Percentiles rank a stretch among this genome's conserved stretches.
Conservation (phyloP, 2,797 vertebrate genomes). For the Semaprochilodus insignis region DNA sequence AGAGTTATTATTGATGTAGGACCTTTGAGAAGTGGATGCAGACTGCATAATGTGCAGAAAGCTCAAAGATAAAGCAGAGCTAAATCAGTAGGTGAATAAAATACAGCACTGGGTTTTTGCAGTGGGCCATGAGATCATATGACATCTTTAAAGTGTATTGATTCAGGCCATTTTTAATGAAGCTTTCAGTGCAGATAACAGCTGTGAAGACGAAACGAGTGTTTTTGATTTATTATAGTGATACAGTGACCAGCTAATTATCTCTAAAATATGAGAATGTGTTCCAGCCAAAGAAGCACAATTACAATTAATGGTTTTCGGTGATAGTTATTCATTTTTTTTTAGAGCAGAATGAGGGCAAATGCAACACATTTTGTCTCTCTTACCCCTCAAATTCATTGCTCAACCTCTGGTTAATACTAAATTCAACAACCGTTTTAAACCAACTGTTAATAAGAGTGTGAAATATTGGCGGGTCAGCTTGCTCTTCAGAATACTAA, state of each 20-base stretch:
- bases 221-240: conserved; percentile 54
- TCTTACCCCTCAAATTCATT: conserved; percentile 10
- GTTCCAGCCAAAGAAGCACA: conserved; percentile 67
- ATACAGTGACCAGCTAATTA: conserved; percentile 60
- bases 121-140: conserved; percentile 7
- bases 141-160: conserved; percentile 1
- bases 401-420: conserved; percentile 17
- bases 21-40: background rate
- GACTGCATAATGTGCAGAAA: background rate
- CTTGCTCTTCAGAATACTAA: background rate
- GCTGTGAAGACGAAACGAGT: conserved; percentile 46
- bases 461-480: background rate
- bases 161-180: conserved; percentile 16
- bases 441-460: conserved; percentile 22
- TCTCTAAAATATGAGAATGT: conserved; percentile 69
- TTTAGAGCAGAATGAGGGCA: conserved; percentile 9
- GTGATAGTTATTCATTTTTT: conserved; percentile 68
- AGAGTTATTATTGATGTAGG: background rate
- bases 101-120: background rate
- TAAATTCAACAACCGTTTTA: conserved; percentile 12
- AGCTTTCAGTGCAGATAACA: conserved; percentile 47
- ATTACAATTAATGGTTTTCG: conserved; percentile 69
- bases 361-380: conserved; percentile 17
- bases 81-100: background rate
- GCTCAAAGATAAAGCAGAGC: background rate